These are phyloP conservation scores for Connochaetes taurinus DNA, from an alignment of 2,113 vertebrate genomes.

Conservation along the genomic window DNA sequence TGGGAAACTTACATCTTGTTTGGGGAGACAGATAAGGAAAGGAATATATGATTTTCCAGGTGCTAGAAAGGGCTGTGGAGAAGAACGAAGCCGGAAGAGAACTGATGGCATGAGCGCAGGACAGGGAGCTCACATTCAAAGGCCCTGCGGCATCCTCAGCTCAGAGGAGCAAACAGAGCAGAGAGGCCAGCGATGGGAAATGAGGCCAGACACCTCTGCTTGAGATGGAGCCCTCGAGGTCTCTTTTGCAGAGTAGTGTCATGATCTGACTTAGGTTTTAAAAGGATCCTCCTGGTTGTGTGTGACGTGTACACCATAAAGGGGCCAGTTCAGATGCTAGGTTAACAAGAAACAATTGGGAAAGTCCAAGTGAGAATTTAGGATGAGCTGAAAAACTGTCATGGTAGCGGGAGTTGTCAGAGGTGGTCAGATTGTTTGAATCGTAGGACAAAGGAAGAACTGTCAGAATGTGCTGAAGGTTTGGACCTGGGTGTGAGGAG, in stretches of 20 bases:
- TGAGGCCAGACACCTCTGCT: background rate
- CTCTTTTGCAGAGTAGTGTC: background rate
- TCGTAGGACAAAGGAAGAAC: background rate
- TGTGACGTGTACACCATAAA: background rate
- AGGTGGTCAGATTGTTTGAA: background rate
- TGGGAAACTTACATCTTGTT: background rate
- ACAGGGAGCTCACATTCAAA: background rate
- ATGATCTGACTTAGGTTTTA: background rate
- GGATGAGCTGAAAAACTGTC: background rate
- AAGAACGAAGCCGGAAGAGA: background rate
- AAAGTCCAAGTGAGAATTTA: background rate
- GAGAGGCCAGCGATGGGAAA: background rate
- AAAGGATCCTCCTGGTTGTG: background rate
- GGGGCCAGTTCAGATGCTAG: background rate
- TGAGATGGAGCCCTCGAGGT: background rate
- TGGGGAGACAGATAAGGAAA: background rate
- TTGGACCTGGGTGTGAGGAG: background rate
- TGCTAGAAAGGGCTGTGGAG: background rate
- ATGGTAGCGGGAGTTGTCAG: background rate
- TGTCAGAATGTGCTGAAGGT: background rate
- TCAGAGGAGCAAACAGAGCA: background rate
- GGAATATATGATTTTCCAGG: background rate
- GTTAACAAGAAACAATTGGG: background rate
- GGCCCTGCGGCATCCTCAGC: too few relatives aligned
- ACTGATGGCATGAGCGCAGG: rapidly evolving